Evolutionary conservation across 2,797 vertebrate genomes (phyloP), one percentile per base, ranked within the genome.

Genomic region (Hapalemur alaotrensis): DNA sequence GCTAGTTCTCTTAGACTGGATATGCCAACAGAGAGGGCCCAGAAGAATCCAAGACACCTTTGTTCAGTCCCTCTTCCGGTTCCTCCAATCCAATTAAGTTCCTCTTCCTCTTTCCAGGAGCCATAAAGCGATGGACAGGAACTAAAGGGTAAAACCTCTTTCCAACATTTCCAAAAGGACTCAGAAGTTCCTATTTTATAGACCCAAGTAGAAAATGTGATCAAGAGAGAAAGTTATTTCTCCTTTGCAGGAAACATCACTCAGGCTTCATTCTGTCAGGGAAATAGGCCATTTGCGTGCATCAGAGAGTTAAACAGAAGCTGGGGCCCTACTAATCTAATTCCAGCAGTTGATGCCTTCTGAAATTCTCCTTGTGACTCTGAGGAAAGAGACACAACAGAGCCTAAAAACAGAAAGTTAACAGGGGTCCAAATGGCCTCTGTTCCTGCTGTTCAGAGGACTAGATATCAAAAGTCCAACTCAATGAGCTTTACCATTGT

Each of bases 381-480:
- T n/a, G 41, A 72, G 75, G 57, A 63, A 28, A 52, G 46, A 38
- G 54, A 59, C 2, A 13, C 30, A 22, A 22, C 4, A 18, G 38
- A 88, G 63, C 18, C 43, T 72, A 72, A 83, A 72, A 59, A 79
- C 41, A 84, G 82, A 88, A 83, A 52, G 54, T 4, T 57, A 72
- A 48, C 1, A 57, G n/a, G 11, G 28, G 43, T 2, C 10, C 11
- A 6, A 25, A 8, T 1, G 10, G 5, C 9, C 12, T 72, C 48
- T 6, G 46, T 35, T 32, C 12, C 11, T 48, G n/a, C n/a, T 85
- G 15, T 38, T 43, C 67, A n/a, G 67, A 61, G 50, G 32, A 38
- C 59, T 9, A 15, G 38, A 32, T 38, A 72, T 61, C 75, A 28
- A 52, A 76, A 70, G 43, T 14, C 59, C 14, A 4, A n/a, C 83